Base-by-base conservation (phyloP, 2,797 vertebrate species). In the Eutrigla gurnardus region DNA sequence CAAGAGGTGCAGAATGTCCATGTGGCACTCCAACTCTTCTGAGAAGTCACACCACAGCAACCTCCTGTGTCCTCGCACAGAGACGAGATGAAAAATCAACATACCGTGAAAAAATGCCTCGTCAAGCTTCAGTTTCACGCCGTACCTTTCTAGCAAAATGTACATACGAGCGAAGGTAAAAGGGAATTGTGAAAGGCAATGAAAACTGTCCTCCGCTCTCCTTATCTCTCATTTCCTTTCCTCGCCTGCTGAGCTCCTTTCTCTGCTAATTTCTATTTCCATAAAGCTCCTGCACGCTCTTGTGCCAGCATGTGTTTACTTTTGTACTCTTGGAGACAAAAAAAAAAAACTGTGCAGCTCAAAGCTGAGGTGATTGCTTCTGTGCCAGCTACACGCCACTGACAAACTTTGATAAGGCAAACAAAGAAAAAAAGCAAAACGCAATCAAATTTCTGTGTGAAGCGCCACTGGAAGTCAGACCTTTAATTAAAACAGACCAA, bases 321-420 rank as follows among this genome's bases (percentile, higher is more conserved):
- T 84, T 81, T 70, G 69, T 86, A 59, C 58, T 76, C 77, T 60
- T 25, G 42, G 73, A 83, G 61, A 80, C 69, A 84, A 72, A 32
- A 84, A 52, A 85, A n/a, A 74, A 35, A 84, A 50, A 71, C 55
- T 73, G 63, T 49, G 53, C 49, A 72, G 81, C 85, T 79, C 59
- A 79, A 59, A 68, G 75, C 63, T 68, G 47, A 80, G 60, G 65
- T 63, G 59, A 25, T 80, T 75, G 61, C 77, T 75, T 76, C 45
- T 78, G 65, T 83, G 77, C 83, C 80, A 89, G 75, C 52, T 15
- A 5, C 67, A 60, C 18, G 45, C 36, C 52, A 75, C 72, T 84
- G 88, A 86, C 80, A 88, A 71, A 75, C 73, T 88, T 82, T 85
- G 82, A 92, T 91, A 82, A 83, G 59, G 49, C 52, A 69, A 75